These are phyloP conservation scores for Bombus confusus DNA, from an alignment of 1,140 invertebrate genomes.

Conservation along the genomic window DNA sequence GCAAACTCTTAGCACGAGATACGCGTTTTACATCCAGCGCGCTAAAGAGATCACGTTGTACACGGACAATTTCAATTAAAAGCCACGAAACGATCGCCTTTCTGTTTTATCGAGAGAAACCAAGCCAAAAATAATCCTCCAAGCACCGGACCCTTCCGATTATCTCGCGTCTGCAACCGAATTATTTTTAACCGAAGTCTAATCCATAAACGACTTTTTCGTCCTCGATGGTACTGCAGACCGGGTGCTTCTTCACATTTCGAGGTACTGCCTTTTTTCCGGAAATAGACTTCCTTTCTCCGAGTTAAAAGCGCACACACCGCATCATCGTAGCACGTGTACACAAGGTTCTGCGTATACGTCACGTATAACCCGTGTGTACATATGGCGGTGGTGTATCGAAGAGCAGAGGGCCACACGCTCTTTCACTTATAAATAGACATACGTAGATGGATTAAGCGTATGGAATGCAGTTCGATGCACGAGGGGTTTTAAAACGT, in stretches of 20 bases:
- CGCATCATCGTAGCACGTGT: not conserved
- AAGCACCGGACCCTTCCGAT: too few relatives aligned
- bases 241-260: conserved; percentile 14
- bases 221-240: not conserved
- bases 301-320: not conserved
- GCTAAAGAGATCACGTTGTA: not conserved
- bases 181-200: conserved; percentile 17
- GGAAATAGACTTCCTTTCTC: conserved; percentile 67
- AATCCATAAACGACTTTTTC: not conserved
- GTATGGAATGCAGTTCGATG: conserved; percentile 72
- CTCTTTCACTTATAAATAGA: conserved; percentile 65
- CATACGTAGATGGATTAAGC: conserved; percentile 71
- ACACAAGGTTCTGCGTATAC: not conserved
- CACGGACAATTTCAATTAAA: conserved; percentile 18
- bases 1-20: conserved; percentile 44
- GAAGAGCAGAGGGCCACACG: conserved; percentile 32
- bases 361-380: not conserved
- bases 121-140: not conserved
- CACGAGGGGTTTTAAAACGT: conserved; percentile 58
- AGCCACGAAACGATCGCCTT: not conserved
- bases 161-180: not conserved
- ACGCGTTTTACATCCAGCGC: conserved; percentile 23
- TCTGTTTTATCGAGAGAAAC: not conserved
- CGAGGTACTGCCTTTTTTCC: conserved; percentile 56
- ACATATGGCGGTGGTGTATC: not conserved